Evolutionary conservation across 1,140 invertebrate genomes (phyloP).

Genomic region (Musca vetustissima): DNA sequence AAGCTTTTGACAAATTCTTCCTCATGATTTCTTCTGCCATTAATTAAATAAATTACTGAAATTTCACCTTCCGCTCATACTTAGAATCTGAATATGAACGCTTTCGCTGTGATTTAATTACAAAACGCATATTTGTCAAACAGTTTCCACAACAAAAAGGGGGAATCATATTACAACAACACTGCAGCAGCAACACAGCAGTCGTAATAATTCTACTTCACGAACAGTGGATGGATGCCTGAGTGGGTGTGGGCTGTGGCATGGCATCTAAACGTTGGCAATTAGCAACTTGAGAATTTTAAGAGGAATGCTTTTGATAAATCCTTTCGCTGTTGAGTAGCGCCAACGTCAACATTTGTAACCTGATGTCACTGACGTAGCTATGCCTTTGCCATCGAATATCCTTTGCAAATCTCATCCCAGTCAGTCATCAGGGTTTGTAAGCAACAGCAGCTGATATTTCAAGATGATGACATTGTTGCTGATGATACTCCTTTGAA

Average conservation of each 20-base stretch:
- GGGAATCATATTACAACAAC: conserved; percentile 6
- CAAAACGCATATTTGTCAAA: conserved; percentile 14
- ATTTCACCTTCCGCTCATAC: neutral
- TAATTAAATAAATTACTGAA: conserved; percentile 20
- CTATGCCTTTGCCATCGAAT: neutral
- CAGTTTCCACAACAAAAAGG: neutral
- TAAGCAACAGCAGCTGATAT: neutral
- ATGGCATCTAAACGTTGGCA: neutral
- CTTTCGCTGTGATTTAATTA: conserved; percentile 2
- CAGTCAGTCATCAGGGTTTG: no score
- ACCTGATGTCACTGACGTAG: neutral
- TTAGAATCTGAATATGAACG: neutral
- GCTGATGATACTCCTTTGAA: conserved; percentile 1
- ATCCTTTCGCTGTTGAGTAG: neutral
- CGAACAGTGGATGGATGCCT: no score
- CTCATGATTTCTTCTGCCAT: neutral
- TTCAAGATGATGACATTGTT: neutral
- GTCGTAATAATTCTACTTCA: no score
- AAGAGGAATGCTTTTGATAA: conserved; percentile 16
- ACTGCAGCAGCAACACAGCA: neutral
- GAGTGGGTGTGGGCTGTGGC: no score
- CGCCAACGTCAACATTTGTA: neutral
- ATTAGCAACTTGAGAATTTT: conserved; percentile 14
- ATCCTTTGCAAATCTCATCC: neutral
- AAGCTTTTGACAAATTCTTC: neutral